These are phyloP conservation scores for Acromyrmex charruanus DNA, from an alignment of 1,140 invertebrate genomes.

Conservation along the genomic window DNA sequence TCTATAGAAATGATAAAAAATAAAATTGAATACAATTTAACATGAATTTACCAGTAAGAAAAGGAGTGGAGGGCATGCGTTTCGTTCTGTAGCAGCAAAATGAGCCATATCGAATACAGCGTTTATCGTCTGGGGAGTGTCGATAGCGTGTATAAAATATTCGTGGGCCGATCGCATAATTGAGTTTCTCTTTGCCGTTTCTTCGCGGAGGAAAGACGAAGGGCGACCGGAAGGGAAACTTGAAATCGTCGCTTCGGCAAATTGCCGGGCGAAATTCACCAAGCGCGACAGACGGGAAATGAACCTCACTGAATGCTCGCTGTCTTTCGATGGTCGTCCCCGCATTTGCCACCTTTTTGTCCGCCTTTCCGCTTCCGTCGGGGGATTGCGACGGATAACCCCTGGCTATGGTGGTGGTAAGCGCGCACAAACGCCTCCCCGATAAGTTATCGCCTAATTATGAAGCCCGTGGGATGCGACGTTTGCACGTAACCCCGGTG, in stretches of 20 bases:
- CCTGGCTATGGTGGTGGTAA: too few species aligned
- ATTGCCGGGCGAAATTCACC: slow-evolving; percentile 69
- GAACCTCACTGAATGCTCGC: slow-evolving; percentile 43
- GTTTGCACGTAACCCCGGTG: slow-evolving; percentile 44
- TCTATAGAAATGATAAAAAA: too few species aligned
- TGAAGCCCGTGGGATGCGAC: slow-evolving; percentile 22
- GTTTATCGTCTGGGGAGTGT: not conserved
- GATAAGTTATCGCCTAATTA: slow-evolving; percentile 64
- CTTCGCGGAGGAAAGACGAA: slow-evolving; percentile 9
- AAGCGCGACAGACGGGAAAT: slow-evolving; percentile 68
- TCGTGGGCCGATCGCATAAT: slow-evolving; percentile 24
- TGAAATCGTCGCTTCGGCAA: slow-evolving; percentile 63
- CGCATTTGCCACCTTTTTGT: slow-evolving; percentile 23
- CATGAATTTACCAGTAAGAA: not conserved
- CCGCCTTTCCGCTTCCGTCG: slow-evolving; percentile 51
- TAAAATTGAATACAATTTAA: too few species aligned
- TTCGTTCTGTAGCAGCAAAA: not conserved
- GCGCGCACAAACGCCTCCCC: not conserved
- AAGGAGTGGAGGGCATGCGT: not conserved
- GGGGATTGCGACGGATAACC: slow-evolving; percentile 32
- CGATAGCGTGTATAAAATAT: slow-evolving; percentile 15
- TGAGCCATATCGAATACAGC: not conserved
- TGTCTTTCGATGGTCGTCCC: slow-evolving; percentile 55
- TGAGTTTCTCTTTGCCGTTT: slow-evolving; percentile 10
- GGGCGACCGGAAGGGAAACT: slow-evolving; percentile 47